Percentiles rank a stretch among this genome's conserved stretches.
Evolutionary conservation across 2,113 vertebrate genomes (phyloP).

Genomic region (Garra rufa): DNA sequence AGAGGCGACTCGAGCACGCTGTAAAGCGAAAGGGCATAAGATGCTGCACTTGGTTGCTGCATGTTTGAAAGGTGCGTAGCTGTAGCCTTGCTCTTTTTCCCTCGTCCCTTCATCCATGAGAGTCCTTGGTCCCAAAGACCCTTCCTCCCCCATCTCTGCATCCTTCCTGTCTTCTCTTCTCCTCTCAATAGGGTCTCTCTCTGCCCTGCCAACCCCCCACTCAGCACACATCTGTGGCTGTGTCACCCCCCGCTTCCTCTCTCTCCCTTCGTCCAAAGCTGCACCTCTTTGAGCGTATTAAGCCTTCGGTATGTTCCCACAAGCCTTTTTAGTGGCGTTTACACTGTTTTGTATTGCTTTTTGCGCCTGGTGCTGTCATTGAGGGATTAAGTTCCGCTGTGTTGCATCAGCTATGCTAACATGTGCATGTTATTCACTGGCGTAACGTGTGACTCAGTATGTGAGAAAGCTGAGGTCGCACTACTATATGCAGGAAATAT

Average conservation of each 20-base stretch:
- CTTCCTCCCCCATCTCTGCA: conserved; percentile 16
- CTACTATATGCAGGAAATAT: conserved; percentile 43
- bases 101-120: background rate
- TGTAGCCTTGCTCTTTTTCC: background rate
- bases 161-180: conserved; percentile 38
- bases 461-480: conserved; percentile 54
- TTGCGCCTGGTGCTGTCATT: background rate
- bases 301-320: conserved; percentile 3
- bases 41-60: background rate
- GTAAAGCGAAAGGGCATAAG: conserved; percentile 7
- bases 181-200: conserved; percentile 46
- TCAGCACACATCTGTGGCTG: conserved; percentile 46
- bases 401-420: conserved; percentile 53
- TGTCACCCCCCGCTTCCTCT: conserved; percentile 27
- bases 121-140: conserved; percentile 5
- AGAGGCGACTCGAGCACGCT: conserved; percentile 18
- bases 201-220: conserved; percentile 51
- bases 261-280: conserved; percentile 48
- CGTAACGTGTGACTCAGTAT: conserved; percentile 51
- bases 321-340: conserved; percentile 7
- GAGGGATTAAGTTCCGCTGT: conserved; percentile 10
- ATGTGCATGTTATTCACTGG: conserved; percentile 54
- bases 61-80: conserved; percentile 33
- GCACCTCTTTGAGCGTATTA: conserved; percentile 27
- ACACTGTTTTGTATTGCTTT: conserved; percentile 1